Evolutionary conservation across 2,113 vertebrate species (phyloP), one percentile per base, ranked within the genome.

Genomic region (Amazona guildingii): DNA sequence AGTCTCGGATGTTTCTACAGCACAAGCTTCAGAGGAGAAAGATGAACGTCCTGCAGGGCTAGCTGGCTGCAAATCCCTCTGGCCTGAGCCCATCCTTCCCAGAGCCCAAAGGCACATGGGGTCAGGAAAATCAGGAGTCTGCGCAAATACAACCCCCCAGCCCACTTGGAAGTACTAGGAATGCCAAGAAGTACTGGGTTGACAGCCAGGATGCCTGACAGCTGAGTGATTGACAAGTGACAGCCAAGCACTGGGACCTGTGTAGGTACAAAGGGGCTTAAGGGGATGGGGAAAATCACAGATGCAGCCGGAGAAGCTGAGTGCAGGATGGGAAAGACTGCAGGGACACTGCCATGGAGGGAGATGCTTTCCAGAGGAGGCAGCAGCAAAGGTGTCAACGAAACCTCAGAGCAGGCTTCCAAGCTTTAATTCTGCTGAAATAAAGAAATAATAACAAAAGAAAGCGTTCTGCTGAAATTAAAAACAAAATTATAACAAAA

Each of bases 261-360:
- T 28, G 59, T 21, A 7, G 43, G 39, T 11, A 46, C 39, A 3
- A 0, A 73, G 37, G n/a, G 54, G 15, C 4, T 77, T 54, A 44
- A 54, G 41, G 33, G 25, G 21, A 31, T 9, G 9, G 43, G 20
- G 35, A 64, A 25, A 63, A 75, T 62, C 55, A 28, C 3, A 31
- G 74, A 64, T 31, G 74, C 43, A 87, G 39, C 33, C 0, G 2
- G 74, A 63, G 43, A 54, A 82, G 64, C 33, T 0, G 0, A 67
- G 24, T 0, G 0, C 29, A 63, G 2, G 1, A 77, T 0, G 4
- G 66, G n/a, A 96, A 81, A 81, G 10, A 28, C n/a, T 13, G 2
- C 33, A 25, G 62, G 51, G 24, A 75, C 18, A 20, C 84, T 75
- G 51, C 74, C 74, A 72, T 29, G 46, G n/a, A 83, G 19, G 49